Base-by-base conservation (phyloP, 2,797 vertebrate species). In the Lindbergichthys nudifrons region DNA sequence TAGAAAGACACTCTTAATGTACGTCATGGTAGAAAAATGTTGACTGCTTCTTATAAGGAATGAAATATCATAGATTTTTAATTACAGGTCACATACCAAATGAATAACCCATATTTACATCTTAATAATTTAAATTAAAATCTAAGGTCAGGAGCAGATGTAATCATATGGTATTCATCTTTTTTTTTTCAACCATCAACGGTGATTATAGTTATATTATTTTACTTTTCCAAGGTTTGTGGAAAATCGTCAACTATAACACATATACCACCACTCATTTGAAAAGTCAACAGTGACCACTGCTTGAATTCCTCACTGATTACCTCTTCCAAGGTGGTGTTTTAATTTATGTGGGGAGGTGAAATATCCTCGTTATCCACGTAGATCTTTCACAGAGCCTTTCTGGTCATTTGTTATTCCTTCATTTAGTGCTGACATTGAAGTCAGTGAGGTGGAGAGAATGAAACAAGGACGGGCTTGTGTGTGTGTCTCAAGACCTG, bases 401-500 rank as follows among this genome's bases (percentile, higher is more conserved):
- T 65, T 75, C 63, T 70, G 64, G 72, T 87, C 46, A 80, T 87
- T 86, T 88, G 79, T 75, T 85, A 77, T 88, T 71, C 41, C 50
- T 73, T 83, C 70, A 81, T 81, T 88, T 80, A 70, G 76, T 67
- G 59, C 80, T 79, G 87, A 87, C 84, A 80, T 69, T 18, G 19
- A 60, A 82, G 47, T 69, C 70, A 13, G 16, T 54, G 80, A 88
- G 62, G 67, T 70, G 78, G 54, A 79, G 62, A 52, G 54, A 87
- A 56, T 50, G 62, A 77, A 87, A 87, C 83, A 88, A 87, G 81
- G 82, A 67, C 72, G 21, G 65, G 60, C 65, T 65, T 85, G 74
- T 70, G 65, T 52, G 48, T 39, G 53, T 14, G 51, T 50, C 57
- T 85, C 42, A 11, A 72, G 59, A 65, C 68, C 71, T 81, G 79